A percentile compares a stretch with the other conserved stretches of the same genome.
Evolutionary conservation across 2,113 vertebrate species (phyloP).

Genomic region (Leucoraja erinaceus): DNA sequence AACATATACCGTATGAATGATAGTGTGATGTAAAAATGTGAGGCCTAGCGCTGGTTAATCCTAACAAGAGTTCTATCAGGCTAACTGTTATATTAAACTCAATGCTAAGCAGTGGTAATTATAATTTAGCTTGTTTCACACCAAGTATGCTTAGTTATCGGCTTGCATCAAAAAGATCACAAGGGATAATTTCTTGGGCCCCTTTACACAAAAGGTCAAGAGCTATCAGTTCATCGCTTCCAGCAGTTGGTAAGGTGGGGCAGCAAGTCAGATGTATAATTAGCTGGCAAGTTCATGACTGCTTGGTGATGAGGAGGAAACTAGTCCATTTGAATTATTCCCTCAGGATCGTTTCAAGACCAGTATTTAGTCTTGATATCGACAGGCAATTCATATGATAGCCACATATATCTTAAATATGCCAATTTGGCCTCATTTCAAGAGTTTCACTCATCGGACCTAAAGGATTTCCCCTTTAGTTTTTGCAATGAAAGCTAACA

Average conservation of each 20-base stretch:
- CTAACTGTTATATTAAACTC: neutral
- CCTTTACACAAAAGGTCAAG: neutral
- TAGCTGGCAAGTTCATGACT: neutral
- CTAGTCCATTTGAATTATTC: neutral
- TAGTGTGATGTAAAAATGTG: no score
- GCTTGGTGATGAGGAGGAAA: neutral
- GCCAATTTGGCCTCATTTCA: no score
- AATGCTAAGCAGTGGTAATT: neutral
- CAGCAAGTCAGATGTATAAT: neutral
- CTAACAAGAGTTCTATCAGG: neutral
- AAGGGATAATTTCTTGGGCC: neutral
- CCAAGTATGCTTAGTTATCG: neutral
- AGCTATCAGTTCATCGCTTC: neutral
- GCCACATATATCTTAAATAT: no score
- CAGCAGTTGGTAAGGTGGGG: neutral
- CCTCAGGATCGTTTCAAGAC: neutral
- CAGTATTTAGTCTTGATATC: neutral
- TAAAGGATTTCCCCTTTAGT: no score
- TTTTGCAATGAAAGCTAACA: no score
- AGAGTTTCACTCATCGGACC: neutral
- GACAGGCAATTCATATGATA: no score
- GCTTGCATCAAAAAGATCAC: slow-evolving; percentile 12
- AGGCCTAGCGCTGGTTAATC: neutral
- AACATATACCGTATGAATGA: neutral
- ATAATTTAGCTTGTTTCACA: neutral